Base-by-base conservation (phyloP, 2,113 vertebrate species). In the Silurus glanis region DNA sequence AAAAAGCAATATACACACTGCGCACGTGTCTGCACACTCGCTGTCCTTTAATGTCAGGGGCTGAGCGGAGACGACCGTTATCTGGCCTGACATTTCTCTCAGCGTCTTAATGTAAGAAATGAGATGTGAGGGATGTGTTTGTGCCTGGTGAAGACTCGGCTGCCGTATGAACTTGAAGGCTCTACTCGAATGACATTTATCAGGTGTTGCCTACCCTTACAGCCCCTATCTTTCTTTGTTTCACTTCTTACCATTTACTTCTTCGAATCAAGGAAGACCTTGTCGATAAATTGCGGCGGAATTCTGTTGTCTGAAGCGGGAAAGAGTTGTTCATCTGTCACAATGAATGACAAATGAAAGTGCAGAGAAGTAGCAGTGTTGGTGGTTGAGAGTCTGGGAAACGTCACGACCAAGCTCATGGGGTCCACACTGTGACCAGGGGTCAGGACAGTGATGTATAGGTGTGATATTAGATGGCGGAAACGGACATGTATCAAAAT, bases 61-160 rank as follows among this genome's bases (percentile, higher is more conserved):
- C 82, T 80, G 78, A 69, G 84, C 87, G 88, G 85, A 80, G 90
- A 91, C 90, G 91, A 90, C 49, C 86, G 87, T 93, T 94, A 93
- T 94, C 91, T 92, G 89, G 86, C 81, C 91, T 94, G 93, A 93
- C 92, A 93, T 94, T 93, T 94, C 87, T 93, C 89, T 89, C 88
- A 72, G 89, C 90, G 89, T 89, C 89, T 90, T 92, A 94, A 94
- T 94, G 91, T 93, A 92, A 93, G 84, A 86, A 87, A 90, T 80
- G 89, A 90, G 87, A 89, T 89, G 87, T 88, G 86, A 87, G 85
- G 86, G 67, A 91, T 89, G 89, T 91, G 78, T 89, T 90, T 89
- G 89, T 88, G 90, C 79, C 69, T 80, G 55, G 79, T 71, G 64
- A 90, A 87, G 89, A 91, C 89, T 87, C 37, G 74, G 84, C 80